Evolutionary conservation across 30 jellyfish, hydroid and myxozoan species (phyloP), one percentile per base, ranked within the genome.

Genomic region (Cassiopea xamachana): DNA sequence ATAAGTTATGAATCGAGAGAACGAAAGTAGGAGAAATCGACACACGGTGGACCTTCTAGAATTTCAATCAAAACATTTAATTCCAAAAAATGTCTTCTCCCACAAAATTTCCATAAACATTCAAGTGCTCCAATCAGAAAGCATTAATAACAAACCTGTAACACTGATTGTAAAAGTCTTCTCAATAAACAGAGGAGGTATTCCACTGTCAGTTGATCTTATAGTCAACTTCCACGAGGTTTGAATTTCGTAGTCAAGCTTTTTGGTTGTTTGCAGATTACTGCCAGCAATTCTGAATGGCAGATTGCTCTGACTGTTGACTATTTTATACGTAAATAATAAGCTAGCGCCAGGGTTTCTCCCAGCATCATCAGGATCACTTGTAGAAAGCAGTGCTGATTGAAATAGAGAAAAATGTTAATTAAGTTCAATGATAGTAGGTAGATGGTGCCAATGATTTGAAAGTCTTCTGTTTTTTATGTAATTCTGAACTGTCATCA

Each of bases 141-240:
- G 39, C 39, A 27, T 27, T 27, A 27, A 15, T 60, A 13, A 46
- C 97, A 46, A 81, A 89, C 98, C 98, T 17, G 93, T 84, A 0
- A 94, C 95, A 50, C 58, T 83, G 78, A 94, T 74, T 15, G 55
- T 46, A 12, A 94, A n/a, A 5, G 18, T 75, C 73, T 60, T 67
- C 7, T 80, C 94, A 75, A 94, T 51, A 27, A 62, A 90, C 82
- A 86, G 46, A 4, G 91, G 67, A 2, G 98, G 98, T n/a, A 4
- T 44, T 43, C 98, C 98, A 80, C 70, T 83, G 60, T 93, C 98
- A 6, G 92, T 62, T 14, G 97, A 94, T 64, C 89, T 60, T 18
- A 94, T 51, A 17, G 81, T 78, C 80, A 94, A 47, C 48, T 17
- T 89, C 89, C 92, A 94, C 1, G 93, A 81, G 12, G 93, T n/a